Percentiles rank a stretch among this genome's conserved stretches.
These are phyloP conservation scores for Epiblema foenella DNA, from an alignment of 2,888 invertebrate genomes.

Conservation along the genomic window DNA sequence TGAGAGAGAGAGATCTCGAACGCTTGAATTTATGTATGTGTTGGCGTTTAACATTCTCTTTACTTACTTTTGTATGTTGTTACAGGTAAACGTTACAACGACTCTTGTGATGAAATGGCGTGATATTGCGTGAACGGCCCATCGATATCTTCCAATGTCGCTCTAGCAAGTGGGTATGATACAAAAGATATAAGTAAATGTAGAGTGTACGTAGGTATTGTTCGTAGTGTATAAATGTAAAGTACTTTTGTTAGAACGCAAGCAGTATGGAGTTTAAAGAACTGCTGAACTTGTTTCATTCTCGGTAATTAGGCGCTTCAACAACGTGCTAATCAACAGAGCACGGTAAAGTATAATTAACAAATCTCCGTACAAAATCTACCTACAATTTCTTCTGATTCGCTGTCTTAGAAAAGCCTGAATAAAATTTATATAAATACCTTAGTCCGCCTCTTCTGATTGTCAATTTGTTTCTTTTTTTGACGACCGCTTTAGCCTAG, in stretches of 20 bases:
- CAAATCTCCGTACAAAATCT: too few relatives aligned
- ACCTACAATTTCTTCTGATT: too few relatives aligned
- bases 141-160: conserved; percentile 32
- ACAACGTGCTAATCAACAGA: conserved; percentile 5
- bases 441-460: too few relatives aligned
- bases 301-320: conserved; percentile 14
- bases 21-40: conserved; percentile 54
- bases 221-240: background rate
- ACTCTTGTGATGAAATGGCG: conserved; percentile 15
- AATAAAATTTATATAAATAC: too few relatives aligned
- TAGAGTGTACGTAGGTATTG: background rate
- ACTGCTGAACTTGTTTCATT: conserved; percentile 12
- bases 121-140: conserved; percentile 7
- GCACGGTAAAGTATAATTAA: too few relatives aligned
- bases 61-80: conserved; percentile 42
- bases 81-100: conserved; percentile 22
- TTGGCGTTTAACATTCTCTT: conserved; percentile 50
- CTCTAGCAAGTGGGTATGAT: conserved; percentile 10
- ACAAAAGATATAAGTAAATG: background rate
- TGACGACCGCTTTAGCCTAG: too few relatives aligned
- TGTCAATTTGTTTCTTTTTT: too few relatives aligned
- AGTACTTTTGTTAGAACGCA: background rate
- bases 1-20: conserved; percentile 47
- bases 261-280: conserved; percentile 1
- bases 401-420: too few relatives aligned